These are phyloP conservation scores for Hetaerina titia DNA, from an alignment of 2,888 invertebrate species.

Conservation along the genomic window DNA sequence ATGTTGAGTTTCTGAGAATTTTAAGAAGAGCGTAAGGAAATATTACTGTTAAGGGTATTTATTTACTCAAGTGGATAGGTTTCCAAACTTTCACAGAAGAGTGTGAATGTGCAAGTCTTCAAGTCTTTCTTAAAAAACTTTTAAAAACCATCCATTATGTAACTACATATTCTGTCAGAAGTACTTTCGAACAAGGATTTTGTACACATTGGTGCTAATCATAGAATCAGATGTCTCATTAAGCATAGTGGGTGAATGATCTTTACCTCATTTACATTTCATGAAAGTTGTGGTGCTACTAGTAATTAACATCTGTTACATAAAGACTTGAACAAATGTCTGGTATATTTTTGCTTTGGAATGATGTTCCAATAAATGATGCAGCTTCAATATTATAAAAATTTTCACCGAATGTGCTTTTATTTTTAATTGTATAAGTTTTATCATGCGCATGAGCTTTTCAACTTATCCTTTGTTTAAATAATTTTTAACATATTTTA, in stretches of 20 bases:
- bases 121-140: background rate
- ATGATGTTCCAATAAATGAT: constrained; percentile 8
- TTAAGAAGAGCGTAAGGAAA: background rate
- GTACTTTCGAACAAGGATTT: background rate
- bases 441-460: background rate
- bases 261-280: background rate
- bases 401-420: background rate
- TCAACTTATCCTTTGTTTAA: background rate
- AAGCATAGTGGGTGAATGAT: background rate
- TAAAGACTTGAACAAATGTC: background rate
- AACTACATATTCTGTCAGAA: background rate
- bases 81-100: background rate
- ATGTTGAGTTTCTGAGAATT: background rate
- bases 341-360: background rate
- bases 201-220: constrained; percentile 8
- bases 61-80: background rate
- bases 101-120: background rate
- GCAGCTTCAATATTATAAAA: background rate
- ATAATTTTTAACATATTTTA: background rate
- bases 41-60: too few relatives aligned
- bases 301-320: background rate
- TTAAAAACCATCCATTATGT: too few relatives aligned
- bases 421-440: background rate
- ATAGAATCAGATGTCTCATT: background rate
- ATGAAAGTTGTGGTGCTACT: constrained; percentile 3